Percentiles rank a stretch among this genome's conserved stretches.
Evolutionary conservation across 2,888 invertebrate genomes (phyloP).

Genomic region (Patella depressa): DNA sequence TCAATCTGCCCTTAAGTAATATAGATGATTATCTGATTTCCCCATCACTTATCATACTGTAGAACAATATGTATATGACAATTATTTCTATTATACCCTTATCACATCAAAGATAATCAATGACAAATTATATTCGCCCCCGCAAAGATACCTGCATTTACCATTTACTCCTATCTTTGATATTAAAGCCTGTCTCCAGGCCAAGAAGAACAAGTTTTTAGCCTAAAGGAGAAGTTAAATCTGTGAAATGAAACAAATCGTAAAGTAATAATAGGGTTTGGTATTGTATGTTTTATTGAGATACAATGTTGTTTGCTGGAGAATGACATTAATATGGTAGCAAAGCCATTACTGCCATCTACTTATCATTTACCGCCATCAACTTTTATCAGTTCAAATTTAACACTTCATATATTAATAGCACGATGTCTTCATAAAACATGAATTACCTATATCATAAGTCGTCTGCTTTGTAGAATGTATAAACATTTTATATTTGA

Average conservation of each 20-base stretch:
- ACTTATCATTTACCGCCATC: neutral
- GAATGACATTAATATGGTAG: constrained; percentile 10
- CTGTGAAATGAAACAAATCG: too few species aligned
- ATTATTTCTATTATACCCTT: neutral
- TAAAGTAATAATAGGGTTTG: too few species aligned
- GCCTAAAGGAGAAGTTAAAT: neutral
- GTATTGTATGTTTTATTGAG: too few species aligned
- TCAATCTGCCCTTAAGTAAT: too few species aligned
- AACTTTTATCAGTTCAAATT: neutral
- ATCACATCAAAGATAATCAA: constrained; percentile 10
- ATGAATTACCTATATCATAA: too few species aligned
- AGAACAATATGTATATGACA: too few species aligned
- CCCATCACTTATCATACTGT: too few species aligned
- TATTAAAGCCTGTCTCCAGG: neutral
- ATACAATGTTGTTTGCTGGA: neutral
- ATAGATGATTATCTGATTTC: too few species aligned
- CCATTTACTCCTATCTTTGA: neutral
- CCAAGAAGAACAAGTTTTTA: neutral
- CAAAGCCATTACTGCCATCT: neutral
- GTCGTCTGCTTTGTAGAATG: too few species aligned
- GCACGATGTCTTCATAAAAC: too few species aligned
- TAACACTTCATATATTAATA: neutral
- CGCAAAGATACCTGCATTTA: neutral
- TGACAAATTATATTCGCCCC: neutral
- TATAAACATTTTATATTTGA: too few species aligned